These are phyloP conservation scores for Forbesichthys papilliferus DNA, from an alignment of 2,113 vertebrate genomes.

Conservation along the genomic window DNA sequence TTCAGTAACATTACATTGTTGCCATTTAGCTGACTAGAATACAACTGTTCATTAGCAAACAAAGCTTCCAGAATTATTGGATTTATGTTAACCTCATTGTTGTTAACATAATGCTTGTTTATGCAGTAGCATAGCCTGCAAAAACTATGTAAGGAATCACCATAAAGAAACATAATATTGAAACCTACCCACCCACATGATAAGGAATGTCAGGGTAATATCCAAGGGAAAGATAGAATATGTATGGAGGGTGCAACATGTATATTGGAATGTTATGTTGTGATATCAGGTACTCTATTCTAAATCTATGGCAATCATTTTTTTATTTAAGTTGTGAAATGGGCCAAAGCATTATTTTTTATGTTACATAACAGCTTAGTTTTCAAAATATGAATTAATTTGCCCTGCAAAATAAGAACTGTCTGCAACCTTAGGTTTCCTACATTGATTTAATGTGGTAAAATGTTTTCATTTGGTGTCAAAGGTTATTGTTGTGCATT, in stretches of 20 bases:
- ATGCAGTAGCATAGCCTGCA: background rate
- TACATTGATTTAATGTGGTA: background rate
- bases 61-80: background rate
- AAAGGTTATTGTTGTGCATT: no score
- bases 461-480: no score
- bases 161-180: background rate
- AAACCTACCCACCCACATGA: background rate
- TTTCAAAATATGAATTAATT: background rate
- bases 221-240: background rate
- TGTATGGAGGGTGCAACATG: background rate
- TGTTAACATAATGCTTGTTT: no score
- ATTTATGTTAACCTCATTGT: background rate
- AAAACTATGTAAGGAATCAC: background rate
- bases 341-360: no score
- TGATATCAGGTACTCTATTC: background rate
- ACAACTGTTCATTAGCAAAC: background rate
- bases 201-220: background rate
- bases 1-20: background rate
- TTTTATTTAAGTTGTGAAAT: no score
- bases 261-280: background rate
- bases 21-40: background rate
- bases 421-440: background rate
- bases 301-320: no score
- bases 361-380: background rate
- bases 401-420: background rate